A percentile compares a stretch with the other conserved stretches of the same genome.
These are phyloP conservation scores for Melitaea athalia DNA, from an alignment of 2,888 invertebrate genomes.

Conservation along the genomic window DNA sequence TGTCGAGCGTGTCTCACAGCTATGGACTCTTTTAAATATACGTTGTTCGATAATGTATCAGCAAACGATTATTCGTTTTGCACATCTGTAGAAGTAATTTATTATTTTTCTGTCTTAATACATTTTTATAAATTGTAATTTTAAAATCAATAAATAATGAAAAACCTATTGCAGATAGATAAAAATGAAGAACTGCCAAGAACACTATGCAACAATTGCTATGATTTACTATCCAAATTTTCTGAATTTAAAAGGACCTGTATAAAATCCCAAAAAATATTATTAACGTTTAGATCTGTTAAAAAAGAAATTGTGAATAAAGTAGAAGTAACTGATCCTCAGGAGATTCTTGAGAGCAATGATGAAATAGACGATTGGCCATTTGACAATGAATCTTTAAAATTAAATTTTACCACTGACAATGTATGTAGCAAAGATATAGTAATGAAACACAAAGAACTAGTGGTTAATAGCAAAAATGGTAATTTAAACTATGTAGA, in stretches of 20 bases:
- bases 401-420: slow-evolving; percentile 4
- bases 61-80: slow-evolving; percentile 66
- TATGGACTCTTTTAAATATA: slow-evolving; percentile 58
- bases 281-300: slow-evolving; percentile 40
- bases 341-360: slow-evolving; percentile 33
- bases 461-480: neutral
- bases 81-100: slow-evolving; percentile 68
- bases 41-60: slow-evolving; percentile 62
- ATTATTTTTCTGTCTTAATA: neutral
- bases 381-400: neutral
- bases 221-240: slow-evolving; percentile 58
- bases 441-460: neutral
- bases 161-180: slow-evolving; percentile 51
- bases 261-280: slow-evolving; percentile 61
- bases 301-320: slow-evolving; percentile 6
- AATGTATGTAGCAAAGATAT: neutral
- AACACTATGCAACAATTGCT: slow-evolving; percentile 65
- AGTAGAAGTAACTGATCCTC: slow-evolving; percentile 12
- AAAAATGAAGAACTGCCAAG: slow-evolving; percentile 62
- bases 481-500: neutral
- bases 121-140: neutral
- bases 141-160: neutral
- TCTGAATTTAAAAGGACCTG: slow-evolving; percentile 68
- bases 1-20: slow-evolving; percentile 70
- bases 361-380: neutral